Percentiles rank a stretch among this genome's conserved stretches.
Evolutionary conservation across 2,113 vertebrate genomes (phyloP).

Genomic region (Nyctereutes procyonoides): DNA sequence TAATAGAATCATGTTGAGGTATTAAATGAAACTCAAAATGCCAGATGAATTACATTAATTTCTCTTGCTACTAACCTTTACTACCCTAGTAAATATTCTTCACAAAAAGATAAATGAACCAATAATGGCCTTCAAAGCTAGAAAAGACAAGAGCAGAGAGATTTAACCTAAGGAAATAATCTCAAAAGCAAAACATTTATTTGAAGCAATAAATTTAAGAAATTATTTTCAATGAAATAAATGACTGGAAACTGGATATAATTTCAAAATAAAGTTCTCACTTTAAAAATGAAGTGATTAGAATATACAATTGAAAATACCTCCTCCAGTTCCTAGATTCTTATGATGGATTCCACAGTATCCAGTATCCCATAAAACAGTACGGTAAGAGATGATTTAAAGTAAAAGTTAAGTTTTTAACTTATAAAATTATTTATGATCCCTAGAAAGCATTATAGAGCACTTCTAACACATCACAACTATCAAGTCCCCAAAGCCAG

Average conservation of each 20-base stretch:
- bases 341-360: background rate
- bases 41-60: background rate
- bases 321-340: slow-evolving; percentile 1
- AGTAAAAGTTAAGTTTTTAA: slow-evolving; percentile 52
- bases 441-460: background rate
- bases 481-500: background rate
- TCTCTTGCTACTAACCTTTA: slow-evolving; percentile 40
- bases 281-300: slow-evolving; percentile 29
- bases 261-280: slow-evolving; percentile 7
- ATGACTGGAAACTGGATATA: background rate
- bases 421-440: slow-evolving; percentile 29
- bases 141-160: background rate
- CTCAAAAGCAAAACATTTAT: slow-evolving; percentile 44
- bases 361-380: background rate
- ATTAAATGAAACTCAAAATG: slow-evolving; percentile 44
- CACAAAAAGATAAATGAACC: slow-evolving; percentile 12
- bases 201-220: slow-evolving; percentile 24
- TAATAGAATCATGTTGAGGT: slow-evolving; percentile 32
- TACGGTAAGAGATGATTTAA: slow-evolving; percentile 25
- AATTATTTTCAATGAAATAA: slow-evolving; percentile 39
- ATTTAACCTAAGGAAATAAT: slow-evolving; percentile 35
- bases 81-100: slow-evolving; percentile 7
- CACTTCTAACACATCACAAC: slow-evolving; percentile 11
- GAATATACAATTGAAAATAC: slow-evolving; percentile 3
- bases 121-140: slow-evolving; percentile 27